phyloP scores from a whole-genome alignment of 2,797 vertebrate genomes.

The Parotocinclus haroldoi region DNA sequence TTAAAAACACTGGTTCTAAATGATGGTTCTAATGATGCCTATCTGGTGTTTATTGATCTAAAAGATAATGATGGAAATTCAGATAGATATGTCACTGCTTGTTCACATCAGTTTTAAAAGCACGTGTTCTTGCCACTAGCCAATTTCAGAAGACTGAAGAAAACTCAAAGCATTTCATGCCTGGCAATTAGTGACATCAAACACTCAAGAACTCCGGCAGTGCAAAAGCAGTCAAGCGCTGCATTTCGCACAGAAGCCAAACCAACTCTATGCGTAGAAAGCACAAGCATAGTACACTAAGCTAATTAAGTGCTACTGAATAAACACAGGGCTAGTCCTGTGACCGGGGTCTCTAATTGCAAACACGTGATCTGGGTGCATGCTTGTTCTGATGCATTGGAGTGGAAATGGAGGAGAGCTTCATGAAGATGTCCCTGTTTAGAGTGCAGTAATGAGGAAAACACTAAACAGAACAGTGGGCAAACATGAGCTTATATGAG shows the following conservation, averaged over 20 bases:
- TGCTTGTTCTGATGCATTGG: constrained; percentile 38
- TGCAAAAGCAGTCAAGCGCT: constrained; percentile 40
- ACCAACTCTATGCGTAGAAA: constrained; percentile 33
- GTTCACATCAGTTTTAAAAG: constrained; percentile 32
- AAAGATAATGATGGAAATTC: constrained; percentile 1
- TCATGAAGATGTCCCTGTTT: constrained; percentile 49
- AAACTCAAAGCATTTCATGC: constrained; percentile 37
- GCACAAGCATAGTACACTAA: constrained; percentile 37
- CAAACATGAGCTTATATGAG: constrained; percentile 16
- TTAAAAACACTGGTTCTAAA: too few species aligned
- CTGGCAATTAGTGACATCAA: constrained; percentile 46
- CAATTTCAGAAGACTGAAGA: constrained; percentile 23
- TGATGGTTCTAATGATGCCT: too few species aligned
- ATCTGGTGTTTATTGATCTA: neutral
- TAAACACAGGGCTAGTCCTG: constrained; percentile 38
- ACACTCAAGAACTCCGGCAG: constrained; percentile 43
- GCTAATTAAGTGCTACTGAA: constrained; percentile 51
- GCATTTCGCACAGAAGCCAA: constrained; percentile 31
- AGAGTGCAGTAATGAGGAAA: constrained; percentile 48
- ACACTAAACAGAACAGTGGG: neutral
- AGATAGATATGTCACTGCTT: constrained; percentile 3
- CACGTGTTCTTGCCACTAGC: constrained; percentile 19
- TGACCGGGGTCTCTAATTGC: constrained; percentile 51
- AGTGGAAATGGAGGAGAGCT: constrained; percentile 43
- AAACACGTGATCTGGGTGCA: constrained; percentile 22